These are phyloP conservation scores for Bathynomus jamesi DNA, from an alignment of 1,140 invertebrate species.

Conservation along the genomic window DNA sequence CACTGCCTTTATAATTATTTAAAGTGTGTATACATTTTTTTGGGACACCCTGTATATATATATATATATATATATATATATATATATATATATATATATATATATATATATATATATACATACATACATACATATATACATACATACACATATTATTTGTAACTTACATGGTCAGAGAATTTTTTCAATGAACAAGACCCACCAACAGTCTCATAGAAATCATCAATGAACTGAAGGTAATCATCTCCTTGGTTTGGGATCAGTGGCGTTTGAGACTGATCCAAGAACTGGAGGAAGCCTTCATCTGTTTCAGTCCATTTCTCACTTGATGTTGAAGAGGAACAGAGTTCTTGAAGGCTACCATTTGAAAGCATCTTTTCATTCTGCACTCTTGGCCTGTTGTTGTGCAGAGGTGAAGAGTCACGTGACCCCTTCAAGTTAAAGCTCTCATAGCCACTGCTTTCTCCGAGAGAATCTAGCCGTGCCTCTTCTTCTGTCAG, in stretches of 20 bases:
- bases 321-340: not conserved
- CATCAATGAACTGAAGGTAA: constrained; percentile 14
- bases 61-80: constrained; percentile 3
- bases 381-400: constrained; percentile 9
- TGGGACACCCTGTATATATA: not conserved
- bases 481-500: constrained; percentile 42
- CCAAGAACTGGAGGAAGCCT: not conserved
- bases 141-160: not conserved
- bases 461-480: constrained; percentile 66
- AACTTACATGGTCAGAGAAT: not conserved
- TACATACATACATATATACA: not conserved
- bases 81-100: constrained; percentile 2
- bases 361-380: not conserved
- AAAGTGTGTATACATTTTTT: too few species aligned
- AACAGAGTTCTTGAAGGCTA: not conserved
- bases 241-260: constrained; percentile 8
- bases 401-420: constrained; percentile 40
- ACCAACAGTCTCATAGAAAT: not conserved
- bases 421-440: constrained; percentile 52
- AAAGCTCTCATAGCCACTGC: constrained; percentile 76
- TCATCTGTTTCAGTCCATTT: not conserved
- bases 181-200: not conserved
- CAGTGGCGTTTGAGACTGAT: constrained; percentile 16
- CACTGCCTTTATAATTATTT: too few species aligned
- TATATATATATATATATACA: constrained; percentile 1